Conservation (phyloP, 2,888 invertebrate genomes). For the Habrosyne pyritoides region DNA sequence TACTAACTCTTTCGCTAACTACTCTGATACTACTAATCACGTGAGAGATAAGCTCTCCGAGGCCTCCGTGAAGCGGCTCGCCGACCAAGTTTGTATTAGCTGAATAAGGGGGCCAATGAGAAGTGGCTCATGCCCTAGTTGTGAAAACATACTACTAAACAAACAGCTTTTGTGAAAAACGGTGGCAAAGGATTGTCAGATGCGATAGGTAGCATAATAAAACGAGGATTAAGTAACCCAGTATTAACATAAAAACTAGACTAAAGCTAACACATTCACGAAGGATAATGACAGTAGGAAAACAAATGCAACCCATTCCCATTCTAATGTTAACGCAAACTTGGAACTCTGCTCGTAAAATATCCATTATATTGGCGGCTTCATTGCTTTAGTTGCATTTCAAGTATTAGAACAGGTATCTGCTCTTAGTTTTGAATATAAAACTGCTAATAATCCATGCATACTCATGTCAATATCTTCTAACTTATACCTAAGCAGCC, state of each 20-base stretch:
- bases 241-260: neutral
- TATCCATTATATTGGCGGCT: neutral
- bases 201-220: neutral
- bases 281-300: neutral
- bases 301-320: neutral
- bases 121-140: too few relatives aligned
- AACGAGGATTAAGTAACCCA: neutral
- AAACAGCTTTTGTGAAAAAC: too few relatives aligned
- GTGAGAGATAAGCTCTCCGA: too few relatives aligned
- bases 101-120: too few relatives aligned
- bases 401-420: constrained; percentile 2
- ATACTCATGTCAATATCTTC: neutral
- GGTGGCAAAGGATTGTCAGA: too few relatives aligned
- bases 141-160: too few relatives aligned
- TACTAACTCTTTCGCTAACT: too few relatives aligned
- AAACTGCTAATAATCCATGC: neutral
- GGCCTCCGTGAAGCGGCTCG: too few relatives aligned
- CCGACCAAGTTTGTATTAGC: too few relatives aligned
- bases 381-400: neutral
- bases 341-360: neutral
- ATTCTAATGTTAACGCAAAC: neutral
- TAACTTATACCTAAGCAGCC: neutral
- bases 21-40: too few relatives aligned
- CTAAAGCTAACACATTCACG: neutral
- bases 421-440: neutral